Evolutionary conservation across 2,113 vertebrate species (phyloP).

Genomic region (Monopterus albus): DNA sequence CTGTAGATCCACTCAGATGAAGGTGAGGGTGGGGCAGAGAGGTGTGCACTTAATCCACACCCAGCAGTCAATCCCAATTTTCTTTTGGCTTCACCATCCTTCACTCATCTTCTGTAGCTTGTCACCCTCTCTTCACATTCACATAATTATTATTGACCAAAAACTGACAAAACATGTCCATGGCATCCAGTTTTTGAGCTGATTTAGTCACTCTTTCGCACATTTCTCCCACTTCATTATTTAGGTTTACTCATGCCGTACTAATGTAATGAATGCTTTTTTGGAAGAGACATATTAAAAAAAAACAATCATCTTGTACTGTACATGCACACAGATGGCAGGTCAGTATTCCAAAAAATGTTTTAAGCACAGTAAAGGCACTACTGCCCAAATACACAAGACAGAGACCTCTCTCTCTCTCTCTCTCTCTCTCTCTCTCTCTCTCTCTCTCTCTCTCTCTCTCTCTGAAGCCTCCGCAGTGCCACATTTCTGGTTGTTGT

Average conservation of each 20-base stretch:
- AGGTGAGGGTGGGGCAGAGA: conserved; percentile 20
- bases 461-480: conserved; percentile 61
- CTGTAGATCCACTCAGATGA: conserved; percentile 47
- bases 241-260: conserved; percentile 49
- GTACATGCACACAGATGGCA: conserved; percentile 68
- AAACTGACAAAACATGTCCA: conserved; percentile 37
- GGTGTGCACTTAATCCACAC: conserved; percentile 67
- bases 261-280: conserved; percentile 41
- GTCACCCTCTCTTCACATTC: conserved; percentile 41
- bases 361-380: conserved; percentile 55
- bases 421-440: no score
- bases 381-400: conserved; percentile 63
- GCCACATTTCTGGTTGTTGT: conserved; percentile 53
- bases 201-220: conserved; percentile 50
- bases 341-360: conserved; percentile 68
- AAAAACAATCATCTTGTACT: conserved; percentile 59
- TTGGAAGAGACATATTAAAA: conserved; percentile 34
- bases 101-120: conserved; percentile 48
- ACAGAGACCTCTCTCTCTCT: conserved; percentile 59
- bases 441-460: no score
- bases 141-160: conserved; percentile 53
- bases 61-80: conserved; percentile 71
- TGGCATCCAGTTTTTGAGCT: conserved; percentile 35
- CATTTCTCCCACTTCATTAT: conserved; percentile 57
- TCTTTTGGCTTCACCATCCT: conserved; percentile 58